These are phyloP conservation scores for Drosophila anomalata DNA, from an alignment of 2,888 invertebrate genomes.

Conservation along the genomic window DNA sequence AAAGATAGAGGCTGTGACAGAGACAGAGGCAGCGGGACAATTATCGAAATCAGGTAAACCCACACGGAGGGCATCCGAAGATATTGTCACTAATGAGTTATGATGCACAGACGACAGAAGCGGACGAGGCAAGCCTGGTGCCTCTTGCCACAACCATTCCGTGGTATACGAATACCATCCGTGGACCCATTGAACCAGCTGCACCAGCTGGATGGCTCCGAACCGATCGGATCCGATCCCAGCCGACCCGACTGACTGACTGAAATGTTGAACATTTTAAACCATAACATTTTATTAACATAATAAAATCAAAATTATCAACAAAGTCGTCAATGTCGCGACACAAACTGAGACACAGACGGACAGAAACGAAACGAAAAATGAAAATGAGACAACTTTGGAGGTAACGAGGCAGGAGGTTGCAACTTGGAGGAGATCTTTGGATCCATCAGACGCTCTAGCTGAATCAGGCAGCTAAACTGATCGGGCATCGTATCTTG, in stretches of 20 bases:
- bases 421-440: constrained; percentile 27
- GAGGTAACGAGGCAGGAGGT: constrained; percentile 65
- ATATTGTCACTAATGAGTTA: constrained; percentile 81
- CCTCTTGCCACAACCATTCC: constrained; percentile 28
- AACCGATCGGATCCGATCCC: constrained; percentile 7
- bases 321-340: constrained; percentile 80
- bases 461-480: constrained; percentile 41
- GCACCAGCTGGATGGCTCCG: constrained; percentile 44
- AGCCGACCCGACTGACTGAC: constrained; percentile 25
- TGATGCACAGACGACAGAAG: constrained; percentile 76
- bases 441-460: constrained; percentile 9
- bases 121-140: constrained; percentile 49
- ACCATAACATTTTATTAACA: constrained; percentile 83
- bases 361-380: constrained; percentile 24
- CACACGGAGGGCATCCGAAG: constrained; percentile 63
- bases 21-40: constrained; percentile 51
- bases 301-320: constrained; percentile 83
- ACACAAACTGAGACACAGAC: constrained; percentile 48
- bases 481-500: constrained; percentile 70
- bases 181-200: constrained; percentile 31
- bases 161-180: background rate
- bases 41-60: constrained; percentile 77
- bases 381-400: constrained; percentile 73
- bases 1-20: constrained; percentile 6
- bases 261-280: constrained; percentile 78